Evolutionary conservation across 2,888 invertebrate species (phyloP).

Genomic region (Zygothrica quintamaculata): DNA sequence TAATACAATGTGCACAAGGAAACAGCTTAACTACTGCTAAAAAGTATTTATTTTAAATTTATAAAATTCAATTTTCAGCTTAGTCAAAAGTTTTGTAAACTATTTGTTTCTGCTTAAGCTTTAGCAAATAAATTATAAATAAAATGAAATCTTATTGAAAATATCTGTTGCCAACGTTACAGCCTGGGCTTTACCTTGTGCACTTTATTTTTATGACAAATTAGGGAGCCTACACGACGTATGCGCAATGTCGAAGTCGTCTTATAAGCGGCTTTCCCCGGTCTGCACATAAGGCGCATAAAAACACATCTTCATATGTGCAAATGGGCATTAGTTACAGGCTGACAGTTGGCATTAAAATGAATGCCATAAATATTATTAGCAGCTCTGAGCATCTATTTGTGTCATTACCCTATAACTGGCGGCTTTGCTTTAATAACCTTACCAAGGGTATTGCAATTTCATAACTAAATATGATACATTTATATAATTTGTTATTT

Average conservation of each 20-base stretch:
- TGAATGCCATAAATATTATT: conserved; percentile 75
- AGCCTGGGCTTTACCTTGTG: conserved; percentile 42
- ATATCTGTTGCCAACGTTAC: conserved; percentile 39
- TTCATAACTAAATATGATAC: neutral
- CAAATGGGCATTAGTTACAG: conserved; percentile 46
- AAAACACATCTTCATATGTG: conserved; percentile 53
- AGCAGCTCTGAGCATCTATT: conserved; percentile 46
- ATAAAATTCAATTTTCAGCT: too few relatives aligned
- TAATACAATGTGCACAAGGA: neutral
- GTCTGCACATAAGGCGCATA: conserved; percentile 23
- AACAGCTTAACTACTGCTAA: neutral
- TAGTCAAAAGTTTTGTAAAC: too few relatives aligned
- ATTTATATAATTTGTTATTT: too few relatives aligned
- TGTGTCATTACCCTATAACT: conserved; percentile 26
- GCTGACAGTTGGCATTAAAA: conserved; percentile 76
- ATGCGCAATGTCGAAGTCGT: conserved; percentile 48
- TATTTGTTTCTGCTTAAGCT: neutral
- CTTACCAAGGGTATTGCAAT: neutral
- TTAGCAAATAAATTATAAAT: conserved; percentile 19
- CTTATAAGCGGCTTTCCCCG: conserved; percentile 56
- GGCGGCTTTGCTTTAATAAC: conserved; percentile 22
- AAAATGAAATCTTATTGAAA: neutral
- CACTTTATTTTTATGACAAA: conserved; percentile 72
- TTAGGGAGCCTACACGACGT: conserved; percentile 54
- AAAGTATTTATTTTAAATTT: conserved; percentile 1